These are phyloP conservation scores for Habroteleia sp. DNA, from an alignment of 2,888 invertebrate genomes.

Conservation along the genomic window DNA sequence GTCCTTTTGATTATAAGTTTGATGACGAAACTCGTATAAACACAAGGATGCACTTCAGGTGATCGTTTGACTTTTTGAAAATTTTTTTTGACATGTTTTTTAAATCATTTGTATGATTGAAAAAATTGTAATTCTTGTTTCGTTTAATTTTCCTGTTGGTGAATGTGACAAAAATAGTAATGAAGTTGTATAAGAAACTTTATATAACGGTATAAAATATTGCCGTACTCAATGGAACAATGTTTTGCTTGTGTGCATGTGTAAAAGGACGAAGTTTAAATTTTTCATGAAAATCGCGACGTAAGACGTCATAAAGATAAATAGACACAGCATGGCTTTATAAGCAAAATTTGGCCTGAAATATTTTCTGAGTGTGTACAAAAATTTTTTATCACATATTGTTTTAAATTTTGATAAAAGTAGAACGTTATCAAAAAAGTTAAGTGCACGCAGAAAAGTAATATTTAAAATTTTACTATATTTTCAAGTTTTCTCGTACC, in stretches of 20 bases:
- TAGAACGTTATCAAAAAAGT: too few relatives aligned
- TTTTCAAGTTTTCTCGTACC: too few relatives aligned
- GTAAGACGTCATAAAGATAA: conserved; percentile 34
- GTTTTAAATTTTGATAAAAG: neutral
- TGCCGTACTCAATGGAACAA: conserved; percentile 7
- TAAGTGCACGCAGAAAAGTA: too few relatives aligned
- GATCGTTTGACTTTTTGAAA: conserved; percentile 9
- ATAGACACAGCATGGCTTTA: conserved; percentile 10
- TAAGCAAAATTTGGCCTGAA: conserved; percentile 16
- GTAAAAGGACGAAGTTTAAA: conserved; percentile 14
- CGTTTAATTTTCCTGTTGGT: neutral
- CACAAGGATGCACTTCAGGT: conserved; percentile 9
- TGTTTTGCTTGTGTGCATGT: conserved; percentile 4
- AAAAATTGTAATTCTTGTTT: too few relatives aligned
- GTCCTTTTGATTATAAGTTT: conserved; percentile 55
- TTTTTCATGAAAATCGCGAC: conserved; percentile 22
- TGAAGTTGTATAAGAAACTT: neutral
- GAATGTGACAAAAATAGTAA: neutral
- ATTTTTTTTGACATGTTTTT: neutral
- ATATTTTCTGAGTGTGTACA: neutral
- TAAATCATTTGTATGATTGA: too few relatives aligned
- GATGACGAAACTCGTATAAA: conserved; percentile 27
- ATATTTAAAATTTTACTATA: too few relatives aligned
- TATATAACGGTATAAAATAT: neutral
- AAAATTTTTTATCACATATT: neutral